Percentiles rank a stretch among this genome's conserved stretches.
Conservation (phyloP, 2,113 vertebrate species). For the Rallus limicola region DNA sequence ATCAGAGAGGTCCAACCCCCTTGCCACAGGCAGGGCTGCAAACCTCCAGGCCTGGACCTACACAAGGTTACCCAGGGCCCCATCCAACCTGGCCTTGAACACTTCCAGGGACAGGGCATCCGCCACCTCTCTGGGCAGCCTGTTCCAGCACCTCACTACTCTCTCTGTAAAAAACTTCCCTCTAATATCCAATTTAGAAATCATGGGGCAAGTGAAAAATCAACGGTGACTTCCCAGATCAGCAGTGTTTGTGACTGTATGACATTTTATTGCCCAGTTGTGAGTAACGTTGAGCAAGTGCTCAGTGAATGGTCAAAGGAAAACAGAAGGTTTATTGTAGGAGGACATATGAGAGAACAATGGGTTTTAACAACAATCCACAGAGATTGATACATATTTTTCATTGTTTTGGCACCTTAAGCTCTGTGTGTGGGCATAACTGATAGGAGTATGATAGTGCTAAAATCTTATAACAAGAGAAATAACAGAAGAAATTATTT, state of each 20-base stretch:
- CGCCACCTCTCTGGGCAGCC: too few relatives aligned
- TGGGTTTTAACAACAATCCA: neutral
- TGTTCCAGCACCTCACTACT: too few relatives aligned
- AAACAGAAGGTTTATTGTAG: neutral
- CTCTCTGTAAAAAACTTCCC: too few relatives aligned
- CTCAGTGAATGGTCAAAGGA: neutral
- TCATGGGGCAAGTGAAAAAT: neutral
- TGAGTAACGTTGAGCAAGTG: neutral
- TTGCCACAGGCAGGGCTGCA: too few relatives aligned
- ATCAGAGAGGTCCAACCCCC: too few relatives aligned
- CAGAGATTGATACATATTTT: neutral
- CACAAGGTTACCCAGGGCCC: too few relatives aligned
- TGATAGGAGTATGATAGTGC: neutral
- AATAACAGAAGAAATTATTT: neutral
- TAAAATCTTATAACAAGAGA: neutral
- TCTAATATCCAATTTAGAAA: neutral
- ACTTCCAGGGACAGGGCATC: too few relatives aligned
- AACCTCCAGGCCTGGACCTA: too few relatives aligned
- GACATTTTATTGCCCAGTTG: neutral
- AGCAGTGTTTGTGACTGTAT: neutral
- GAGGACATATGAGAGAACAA: neutral
- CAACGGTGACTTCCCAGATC: neutral
- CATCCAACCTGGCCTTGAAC: too few relatives aligned
- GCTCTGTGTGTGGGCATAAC: neutral
- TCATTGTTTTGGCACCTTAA: neutral